These are phyloP conservation scores for Sebastiscus tertius DNA, from an alignment of 2,797 vertebrate genomes.

Conservation along the genomic window DNA sequence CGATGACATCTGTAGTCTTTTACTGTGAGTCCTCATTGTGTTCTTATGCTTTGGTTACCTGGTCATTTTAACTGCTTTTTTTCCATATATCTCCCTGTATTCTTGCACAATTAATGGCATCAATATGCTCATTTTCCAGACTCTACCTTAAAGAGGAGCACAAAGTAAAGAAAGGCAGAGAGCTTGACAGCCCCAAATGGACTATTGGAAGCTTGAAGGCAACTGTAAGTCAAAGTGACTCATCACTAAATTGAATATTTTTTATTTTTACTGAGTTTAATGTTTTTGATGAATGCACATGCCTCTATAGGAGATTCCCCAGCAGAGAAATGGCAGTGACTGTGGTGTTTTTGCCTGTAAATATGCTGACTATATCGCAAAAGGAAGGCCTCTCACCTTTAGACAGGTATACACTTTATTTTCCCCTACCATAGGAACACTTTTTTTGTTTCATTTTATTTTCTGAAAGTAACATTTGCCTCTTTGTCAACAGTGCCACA, in stretches of 20 bases:
- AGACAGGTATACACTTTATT: conserved; percentile 82
- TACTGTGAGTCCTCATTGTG: conserved; percentile 86
- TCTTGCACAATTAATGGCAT: not conserved
- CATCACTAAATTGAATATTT: not conserved
- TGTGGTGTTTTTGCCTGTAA: conserved; percentile 96
- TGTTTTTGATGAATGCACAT: not conserved
- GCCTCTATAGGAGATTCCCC: conserved; percentile 90
- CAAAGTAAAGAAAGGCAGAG: conserved; percentile 86
- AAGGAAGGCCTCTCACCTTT: conserved; percentile 88
- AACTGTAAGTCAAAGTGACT: conserved; percentile 73
- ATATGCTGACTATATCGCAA: conserved; percentile 91
- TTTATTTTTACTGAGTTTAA: not conserved
- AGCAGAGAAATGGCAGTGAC: conserved; percentile 92
- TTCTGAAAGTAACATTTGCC: not conserved
- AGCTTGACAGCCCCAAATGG: conserved; percentile 87
- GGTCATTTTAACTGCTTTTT: not conserved
- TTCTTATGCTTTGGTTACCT: not conserved
- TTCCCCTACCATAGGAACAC: not conserved
- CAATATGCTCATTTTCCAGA: conserved; percentile 74
- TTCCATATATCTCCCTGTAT: not conserved
- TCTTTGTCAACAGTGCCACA: conserved; percentile 85
- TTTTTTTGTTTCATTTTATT: not conserved
- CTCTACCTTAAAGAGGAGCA: conserved; percentile 91
- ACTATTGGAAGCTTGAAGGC: conserved; percentile 83
- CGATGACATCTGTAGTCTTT: conserved; percentile 84